Conservation (phyloP, 2,113 vertebrate genomes). For the Labeo rohita region DNA sequence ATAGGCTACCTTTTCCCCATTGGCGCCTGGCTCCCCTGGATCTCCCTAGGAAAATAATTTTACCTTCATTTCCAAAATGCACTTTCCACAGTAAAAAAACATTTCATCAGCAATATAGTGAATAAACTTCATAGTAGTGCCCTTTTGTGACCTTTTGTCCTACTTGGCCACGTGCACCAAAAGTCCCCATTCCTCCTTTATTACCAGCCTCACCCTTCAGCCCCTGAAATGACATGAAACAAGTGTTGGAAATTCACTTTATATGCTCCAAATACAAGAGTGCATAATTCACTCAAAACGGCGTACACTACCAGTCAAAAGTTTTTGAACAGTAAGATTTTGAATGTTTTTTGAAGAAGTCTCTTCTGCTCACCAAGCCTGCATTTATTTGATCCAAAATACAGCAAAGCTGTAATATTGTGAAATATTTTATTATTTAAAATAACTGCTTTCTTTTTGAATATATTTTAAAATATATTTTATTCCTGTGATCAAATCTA, state of each 20-base stretch:
- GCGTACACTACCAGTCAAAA: no score
- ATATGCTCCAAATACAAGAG: neutral
- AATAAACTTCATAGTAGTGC: neutral
- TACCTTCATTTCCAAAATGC: neutral
- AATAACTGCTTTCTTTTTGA: no score
- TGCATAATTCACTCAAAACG: neutral
- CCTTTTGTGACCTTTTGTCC: constrained; percentile 82
- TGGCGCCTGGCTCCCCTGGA: constrained; percentile 79
- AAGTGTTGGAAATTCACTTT: neutral
- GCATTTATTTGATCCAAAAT: no score
- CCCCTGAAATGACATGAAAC: constrained; percentile 72
- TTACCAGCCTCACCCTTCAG: constrained; percentile 84
- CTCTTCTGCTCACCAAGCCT: no score
- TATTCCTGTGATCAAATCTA: no score
- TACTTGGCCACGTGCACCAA: constrained; percentile 83
- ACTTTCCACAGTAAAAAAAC: neutral
- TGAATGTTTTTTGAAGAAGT: no score
- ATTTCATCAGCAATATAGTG: neutral
- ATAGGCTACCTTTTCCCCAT: constrained; percentile 75
- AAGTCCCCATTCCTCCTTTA: constrained; percentile 84
- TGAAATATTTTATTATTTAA: no score
- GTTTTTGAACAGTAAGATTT: no score
- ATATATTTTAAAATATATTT: no score
- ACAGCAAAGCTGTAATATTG: no score
- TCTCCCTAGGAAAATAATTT: constrained; percentile 76